A percentile compares a stretch with the other conserved stretches of the same genome.
Evolutionary conservation across 2,888 invertebrate species (phyloP).

Genomic region (Drepanosiphum platanoidis): DNA sequence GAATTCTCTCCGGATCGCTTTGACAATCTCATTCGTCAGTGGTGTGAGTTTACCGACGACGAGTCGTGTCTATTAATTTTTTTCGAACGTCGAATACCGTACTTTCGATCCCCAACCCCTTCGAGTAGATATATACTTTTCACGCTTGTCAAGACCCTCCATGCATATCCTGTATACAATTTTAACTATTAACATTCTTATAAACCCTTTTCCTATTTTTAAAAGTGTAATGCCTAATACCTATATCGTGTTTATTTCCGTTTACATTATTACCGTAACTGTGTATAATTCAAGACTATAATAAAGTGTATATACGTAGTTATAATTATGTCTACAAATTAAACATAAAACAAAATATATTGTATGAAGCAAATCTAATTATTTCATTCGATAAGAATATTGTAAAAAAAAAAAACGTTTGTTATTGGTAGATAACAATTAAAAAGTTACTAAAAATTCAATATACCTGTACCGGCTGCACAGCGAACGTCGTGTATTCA

Average conservation of each 20-base stretch:
- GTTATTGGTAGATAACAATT: no score
- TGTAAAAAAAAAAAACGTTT: no score
- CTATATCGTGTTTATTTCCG: slow-evolving; percentile 10
- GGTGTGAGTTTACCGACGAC: slow-evolving; percentile 24
- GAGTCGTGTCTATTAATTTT: not conserved
- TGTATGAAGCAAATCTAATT: no score
- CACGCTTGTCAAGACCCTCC: slow-evolving; percentile 38
- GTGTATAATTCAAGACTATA: not conserved
- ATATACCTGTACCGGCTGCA: no score
- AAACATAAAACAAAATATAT: no score
- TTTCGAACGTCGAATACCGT: not conserved
- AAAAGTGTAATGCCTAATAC: not conserved
- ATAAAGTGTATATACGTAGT: not conserved
- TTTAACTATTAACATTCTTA: slow-evolving; percentile 34
- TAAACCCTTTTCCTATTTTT: slow-evolving; percentile 24
- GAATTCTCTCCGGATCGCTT: no score
- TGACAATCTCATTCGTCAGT: not conserved
- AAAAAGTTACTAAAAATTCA: no score
- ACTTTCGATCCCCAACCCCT: slow-evolving; percentile 36
- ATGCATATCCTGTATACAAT: slow-evolving; percentile 26
- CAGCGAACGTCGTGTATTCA: no score
- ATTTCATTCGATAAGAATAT: no score
- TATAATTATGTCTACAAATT: not conserved
- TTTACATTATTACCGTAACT: not conserved
- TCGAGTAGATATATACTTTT: slow-evolving; percentile 22